Evolutionary conservation across 2,888 invertebrate genomes (phyloP), one percentile per base, ranked within the genome.

Genomic region (Hypena proboscidalis): DNA sequence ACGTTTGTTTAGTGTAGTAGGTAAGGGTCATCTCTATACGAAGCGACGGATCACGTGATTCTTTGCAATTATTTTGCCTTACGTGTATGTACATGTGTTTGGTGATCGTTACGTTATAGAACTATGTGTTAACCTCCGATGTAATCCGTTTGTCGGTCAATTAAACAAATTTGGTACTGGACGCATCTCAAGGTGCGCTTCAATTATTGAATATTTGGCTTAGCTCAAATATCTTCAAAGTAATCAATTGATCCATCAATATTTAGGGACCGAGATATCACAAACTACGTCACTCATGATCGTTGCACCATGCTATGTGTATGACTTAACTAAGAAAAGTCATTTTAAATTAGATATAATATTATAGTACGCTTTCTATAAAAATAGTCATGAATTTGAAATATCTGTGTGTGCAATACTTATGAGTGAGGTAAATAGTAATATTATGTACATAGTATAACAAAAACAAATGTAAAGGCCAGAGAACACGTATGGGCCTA

Each of bases 391-490:
- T 55, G 38, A 23, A 43, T 52, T 34, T 32, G 30, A 42, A 44
- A 46, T 36, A 38, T 38, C 48, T 26, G 25, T 48, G 7, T 23
- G 17, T 14, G 11, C 49, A 50, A 53, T 47, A 40, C 43, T 55
- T 63, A 58, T 53, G 45, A 53, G 58, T 56, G 53, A 45, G 60
- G 53, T 55, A 34, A 48, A n/a, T n/a, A n/a, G n/a, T n/a, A 55
- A 53, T 49, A 51, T 39, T 52, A 50, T 69, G 65, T 70, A 71
- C 56, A 71, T 71, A 73, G 47, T 59, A 49, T 41, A 46, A 46
- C 38, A 49, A 49, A 58, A 52, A 48, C 35, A 48, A 51, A 58
- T 44, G 19, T 36, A 42, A 17, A 56, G 65, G 67, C 58, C 62
- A 63, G 54, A 65, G 51, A 56, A 61, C 42, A 54, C 36, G 41